Evolutionary conservation across 2,888 invertebrate genomes (phyloP).

Genomic region (Fragum sueziense): DNA sequence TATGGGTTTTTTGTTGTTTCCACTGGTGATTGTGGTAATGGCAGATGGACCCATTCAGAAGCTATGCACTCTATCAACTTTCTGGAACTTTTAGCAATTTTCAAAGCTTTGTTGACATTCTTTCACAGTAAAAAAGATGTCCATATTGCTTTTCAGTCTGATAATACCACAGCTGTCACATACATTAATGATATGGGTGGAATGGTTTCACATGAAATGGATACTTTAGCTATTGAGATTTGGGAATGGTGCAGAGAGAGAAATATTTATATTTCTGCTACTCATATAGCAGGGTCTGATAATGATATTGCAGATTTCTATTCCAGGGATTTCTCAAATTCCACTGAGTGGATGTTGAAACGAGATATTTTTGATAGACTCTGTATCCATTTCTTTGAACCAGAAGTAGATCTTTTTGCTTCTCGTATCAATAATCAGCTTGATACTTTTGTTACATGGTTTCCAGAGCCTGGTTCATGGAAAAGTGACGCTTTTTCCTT

Average conservation of each 20-base stretch:
- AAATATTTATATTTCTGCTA: conserved; percentile 37
- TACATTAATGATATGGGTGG: conserved; percentile 40
- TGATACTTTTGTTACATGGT: no score
- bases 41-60: conserved; percentile 34
- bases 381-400: no score
- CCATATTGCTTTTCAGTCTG: conserved; percentile 29
- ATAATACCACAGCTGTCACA: conserved; percentile 25
- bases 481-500: no score
- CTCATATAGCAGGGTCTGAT: no score
- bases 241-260: conserved; percentile 39
- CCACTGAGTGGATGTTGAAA: no score
- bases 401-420: no score
- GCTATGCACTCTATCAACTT: conserved; percentile 23
- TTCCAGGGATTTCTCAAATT: no score
- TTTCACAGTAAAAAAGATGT: background rate
- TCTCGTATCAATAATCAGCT: no score
- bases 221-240: conserved; percentile 20
- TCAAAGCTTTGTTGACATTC: conserved; percentile 15
- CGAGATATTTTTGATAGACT: no score
- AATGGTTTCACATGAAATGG: conserved; percentile 25
- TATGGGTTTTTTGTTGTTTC: conserved; percentile 9
- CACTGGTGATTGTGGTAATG: conserved; percentile 6
- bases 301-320: no score
- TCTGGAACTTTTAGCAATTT: conserved; percentile 25
- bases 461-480: no score